These are phyloP conservation scores for Cataglyphis cursor DNA, from an alignment of 2,888 invertebrate genomes.

Conservation along the genomic window DNA sequence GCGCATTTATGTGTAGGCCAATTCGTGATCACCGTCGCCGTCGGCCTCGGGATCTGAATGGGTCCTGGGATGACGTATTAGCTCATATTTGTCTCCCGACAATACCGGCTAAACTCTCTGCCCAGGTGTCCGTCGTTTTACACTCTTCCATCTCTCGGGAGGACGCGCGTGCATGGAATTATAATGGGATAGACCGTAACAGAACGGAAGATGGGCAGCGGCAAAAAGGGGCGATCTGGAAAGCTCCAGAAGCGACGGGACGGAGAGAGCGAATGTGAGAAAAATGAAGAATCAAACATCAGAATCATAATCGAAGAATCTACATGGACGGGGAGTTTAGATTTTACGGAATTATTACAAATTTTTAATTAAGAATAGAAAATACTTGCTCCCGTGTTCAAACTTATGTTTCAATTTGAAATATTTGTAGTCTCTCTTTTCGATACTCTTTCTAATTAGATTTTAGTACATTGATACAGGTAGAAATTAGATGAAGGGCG, in stretches of 20 bases:
- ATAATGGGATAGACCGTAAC: constrained; percentile 78
- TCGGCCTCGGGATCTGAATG: constrained; percentile 77
- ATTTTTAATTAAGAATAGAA: neutral
- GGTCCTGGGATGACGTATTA: constrained; percentile 85
- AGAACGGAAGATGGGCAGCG: constrained; percentile 64
- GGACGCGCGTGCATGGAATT: constrained; percentile 76
- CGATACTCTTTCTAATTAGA: neutral
- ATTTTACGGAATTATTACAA: neutral
- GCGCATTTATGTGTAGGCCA: constrained; percentile 83
- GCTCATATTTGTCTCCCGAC: constrained; percentile 85
- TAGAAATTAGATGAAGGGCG: constrained; percentile 51
- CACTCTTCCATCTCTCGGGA: constrained; percentile 80
- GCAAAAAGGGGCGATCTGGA: constrained; percentile 48
- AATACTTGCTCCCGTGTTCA: neutral
- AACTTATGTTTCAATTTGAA: neutral
- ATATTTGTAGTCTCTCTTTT: neutral
- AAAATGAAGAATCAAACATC: neutral
- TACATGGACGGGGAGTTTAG: neutral
- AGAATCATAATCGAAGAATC: neutral
- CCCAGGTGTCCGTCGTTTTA: constrained; percentile 84
- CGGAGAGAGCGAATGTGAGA: constrained; percentile 10
- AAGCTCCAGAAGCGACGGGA: constrained; percentile 68
- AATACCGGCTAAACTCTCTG: constrained; percentile 82
- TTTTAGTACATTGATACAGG: neutral
- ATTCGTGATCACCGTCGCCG: constrained; percentile 82